Evolutionary conservation across 2,113 vertebrate species (phyloP), one percentile per base, ranked within the genome.

Genomic region (Xiphias gladius): DNA sequence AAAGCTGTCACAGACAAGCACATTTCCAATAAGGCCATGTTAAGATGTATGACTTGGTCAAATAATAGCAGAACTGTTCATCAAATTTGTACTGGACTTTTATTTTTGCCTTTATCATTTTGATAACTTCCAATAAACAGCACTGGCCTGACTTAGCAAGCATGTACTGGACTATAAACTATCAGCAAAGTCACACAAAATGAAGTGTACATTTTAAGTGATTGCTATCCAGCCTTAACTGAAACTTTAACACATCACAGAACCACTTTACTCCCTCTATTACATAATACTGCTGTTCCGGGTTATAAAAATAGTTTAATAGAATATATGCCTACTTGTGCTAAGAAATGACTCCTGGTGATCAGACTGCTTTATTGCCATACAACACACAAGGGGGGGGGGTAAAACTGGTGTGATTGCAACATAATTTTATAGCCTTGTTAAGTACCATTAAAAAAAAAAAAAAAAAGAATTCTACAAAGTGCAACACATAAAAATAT

Each of bases 151-250:
- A 93, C 91, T 92, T 88, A 95, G 89, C 91, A 93, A 94, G 94
- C 88, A 86, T 90, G 87, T 89, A 91, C 85, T 90, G 87, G 90
- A 93, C 91, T 90, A 90, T 85, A 87, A 92, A 95, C 91, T 86
- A 80, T 94, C 86, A 92, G 92, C 94, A 93, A 58, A 81, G 73
- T 93, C 94, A 96, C 94, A 95, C 93, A 94, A 94, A 95, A 94
- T 88, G 80, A 95, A 93, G 87, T 69, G 63, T 32, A 91, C 88
- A 89, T 92, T 90, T 92, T 73, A 88, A 72, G 84, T 78, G 83
- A 89, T 86, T 89, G 86, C 82, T 91, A 79, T 92, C 89, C 93
- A 92, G 93, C 92, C 89, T 93, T 89, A 84, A 94, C 84, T 85
- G 76, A 92, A 88, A 90, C 74, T 80, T 69, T 7, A 86, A 89